phyloP scores from a whole-genome alignment of 2,888 invertebrate genomes.

The Drosophila gaucha region DNA sequence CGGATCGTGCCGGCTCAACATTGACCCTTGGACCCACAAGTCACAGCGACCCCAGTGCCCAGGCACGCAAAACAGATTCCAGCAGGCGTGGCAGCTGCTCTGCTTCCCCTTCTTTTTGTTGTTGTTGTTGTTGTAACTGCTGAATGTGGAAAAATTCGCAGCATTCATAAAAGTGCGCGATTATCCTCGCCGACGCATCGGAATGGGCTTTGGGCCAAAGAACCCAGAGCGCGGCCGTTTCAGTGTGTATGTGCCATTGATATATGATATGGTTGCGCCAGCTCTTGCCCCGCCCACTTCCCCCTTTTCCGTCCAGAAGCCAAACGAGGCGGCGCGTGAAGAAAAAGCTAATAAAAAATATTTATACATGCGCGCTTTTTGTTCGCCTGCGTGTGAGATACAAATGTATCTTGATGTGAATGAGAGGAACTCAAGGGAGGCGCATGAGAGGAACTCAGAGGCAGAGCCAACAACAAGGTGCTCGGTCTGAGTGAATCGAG shows the following conservation, averaged over 20 bases:
- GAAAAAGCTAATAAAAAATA: conserved; percentile 72
- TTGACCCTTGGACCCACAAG: conserved; percentile 61
- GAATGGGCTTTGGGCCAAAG: conserved; percentile 29
- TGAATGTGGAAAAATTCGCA: conserved; percentile 38
- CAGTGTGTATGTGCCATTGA: conserved; percentile 33
- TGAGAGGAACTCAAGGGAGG: conserved; percentile 9
- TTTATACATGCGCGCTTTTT: conserved; percentile 64
- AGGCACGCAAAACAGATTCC: conserved; percentile 59
- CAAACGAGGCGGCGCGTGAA: conserved; percentile 34
- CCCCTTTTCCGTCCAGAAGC: conserved; percentile 20
- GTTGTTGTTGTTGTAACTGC: neutral
- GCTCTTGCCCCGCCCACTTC: conserved; percentile 4
- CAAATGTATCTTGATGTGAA: conserved; percentile 73
- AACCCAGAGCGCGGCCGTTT: conserved; percentile 5
- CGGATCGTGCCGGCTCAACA: conserved; percentile 58
- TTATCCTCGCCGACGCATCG: conserved; percentile 62
- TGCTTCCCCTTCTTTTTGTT: neutral
- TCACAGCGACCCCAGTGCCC: conserved; percentile 53
- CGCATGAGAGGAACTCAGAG: conserved; percentile 16
- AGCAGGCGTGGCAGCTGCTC: conserved; percentile 29
- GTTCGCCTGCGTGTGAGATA: conserved; percentile 41
- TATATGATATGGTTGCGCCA: conserved; percentile 46
- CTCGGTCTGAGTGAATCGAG: neutral
- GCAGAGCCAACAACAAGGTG: conserved; percentile 8
- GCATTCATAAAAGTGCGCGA: conserved; percentile 57